These are phyloP conservation scores for Chloroceryle inda DNA, from an alignment of 2,797 vertebrate genomes.

Conservation along the genomic window DNA sequence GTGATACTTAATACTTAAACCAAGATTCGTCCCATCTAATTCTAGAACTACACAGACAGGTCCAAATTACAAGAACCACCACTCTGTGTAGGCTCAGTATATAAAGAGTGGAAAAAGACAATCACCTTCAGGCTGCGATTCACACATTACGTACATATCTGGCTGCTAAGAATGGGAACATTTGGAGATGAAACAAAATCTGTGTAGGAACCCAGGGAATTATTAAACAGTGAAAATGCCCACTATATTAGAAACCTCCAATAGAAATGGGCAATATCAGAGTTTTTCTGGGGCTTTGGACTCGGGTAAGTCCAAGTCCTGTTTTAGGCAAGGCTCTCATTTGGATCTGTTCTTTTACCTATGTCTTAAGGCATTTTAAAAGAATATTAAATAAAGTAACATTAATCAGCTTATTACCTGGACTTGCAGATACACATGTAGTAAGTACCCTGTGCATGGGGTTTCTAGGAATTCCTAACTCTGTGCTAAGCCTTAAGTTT, in stretches of 20 bases:
- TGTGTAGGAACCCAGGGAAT: background rate
- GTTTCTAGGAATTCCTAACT: background rate
- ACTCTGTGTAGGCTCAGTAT: background rate
- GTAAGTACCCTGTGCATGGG: background rate
- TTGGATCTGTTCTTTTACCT: background rate
- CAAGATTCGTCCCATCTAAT: background rate
- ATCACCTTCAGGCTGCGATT: background rate
- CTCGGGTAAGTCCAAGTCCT: background rate
- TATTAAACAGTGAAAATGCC: background rate
- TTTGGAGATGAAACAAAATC: background rate
- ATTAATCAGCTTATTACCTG: background rate
- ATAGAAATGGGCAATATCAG: background rate
- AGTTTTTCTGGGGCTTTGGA: background rate
- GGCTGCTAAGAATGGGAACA: background rate
- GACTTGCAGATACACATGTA: background rate
- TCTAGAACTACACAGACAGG: background rate
- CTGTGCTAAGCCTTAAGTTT: background rate
- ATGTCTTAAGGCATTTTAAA: background rate
- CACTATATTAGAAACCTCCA: background rate
- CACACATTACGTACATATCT: fast-evolving
- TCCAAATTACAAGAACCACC: background rate
- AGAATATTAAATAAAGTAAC: background rate
- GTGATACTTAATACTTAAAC: background rate
- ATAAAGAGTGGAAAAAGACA: background rate
- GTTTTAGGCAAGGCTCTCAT: background rate